These are phyloP conservation scores for Aporrectodea caliginosa DNA, from an alignment of 1,140 invertebrate genomes.

Conservation along the genomic window DNA sequence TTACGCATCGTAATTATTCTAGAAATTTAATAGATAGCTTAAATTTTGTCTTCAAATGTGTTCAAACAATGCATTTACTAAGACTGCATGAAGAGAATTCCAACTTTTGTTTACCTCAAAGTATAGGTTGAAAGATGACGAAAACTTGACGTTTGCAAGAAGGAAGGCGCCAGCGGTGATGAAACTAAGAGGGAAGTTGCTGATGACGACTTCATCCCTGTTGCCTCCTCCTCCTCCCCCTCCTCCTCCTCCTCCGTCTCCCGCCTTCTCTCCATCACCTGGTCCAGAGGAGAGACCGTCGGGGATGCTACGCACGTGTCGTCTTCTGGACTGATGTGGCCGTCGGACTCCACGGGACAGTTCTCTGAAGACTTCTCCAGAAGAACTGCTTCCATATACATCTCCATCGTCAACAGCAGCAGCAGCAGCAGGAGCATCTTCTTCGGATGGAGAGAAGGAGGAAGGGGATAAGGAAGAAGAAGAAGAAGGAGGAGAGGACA, in stretches of 20 bases:
- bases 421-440: background rate
- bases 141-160: background rate
- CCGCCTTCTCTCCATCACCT: background rate
- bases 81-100: too few relatives aligned
- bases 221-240: background rate
- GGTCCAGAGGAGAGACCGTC: background rate
- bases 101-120: background rate
- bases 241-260: background rate
- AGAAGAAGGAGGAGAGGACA: too few relatives aligned
- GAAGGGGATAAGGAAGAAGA: too few relatives aligned
- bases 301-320: background rate
- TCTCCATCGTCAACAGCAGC: background rate
- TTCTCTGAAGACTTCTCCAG: too few relatives aligned
- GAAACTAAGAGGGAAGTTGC: background rate
- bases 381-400: background rate
- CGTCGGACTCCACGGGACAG: too few relatives aligned
- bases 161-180: background rate
- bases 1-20: too few relatives aligned
- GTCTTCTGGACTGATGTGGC: background rate
- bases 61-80: too few relatives aligned
- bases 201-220: background rate
- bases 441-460: background rate
- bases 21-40: too few relatives aligned
- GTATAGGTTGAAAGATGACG: background rate
- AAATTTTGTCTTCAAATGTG: too few relatives aligned